These are phyloP conservation scores for Drosophila murphyi DNA, from an alignment of 1,140 invertebrate genomes.

Conservation along the genomic window DNA sequence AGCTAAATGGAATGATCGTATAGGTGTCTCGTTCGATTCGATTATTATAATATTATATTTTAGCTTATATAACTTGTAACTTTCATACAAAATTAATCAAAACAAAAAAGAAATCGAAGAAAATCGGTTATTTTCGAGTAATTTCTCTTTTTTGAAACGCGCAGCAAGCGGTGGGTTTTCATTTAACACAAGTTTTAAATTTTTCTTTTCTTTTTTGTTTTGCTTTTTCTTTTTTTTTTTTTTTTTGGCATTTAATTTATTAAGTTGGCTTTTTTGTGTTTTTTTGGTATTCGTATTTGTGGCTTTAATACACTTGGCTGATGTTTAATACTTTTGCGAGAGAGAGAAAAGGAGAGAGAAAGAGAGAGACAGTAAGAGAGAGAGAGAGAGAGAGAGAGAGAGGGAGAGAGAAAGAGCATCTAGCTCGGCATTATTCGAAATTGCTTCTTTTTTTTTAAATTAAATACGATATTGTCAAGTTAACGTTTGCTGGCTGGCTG, in stretches of 20 bases:
- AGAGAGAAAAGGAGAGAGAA: not conserved
- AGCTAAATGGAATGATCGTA: conserved; percentile 81
- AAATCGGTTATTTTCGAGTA: conserved; percentile 1
- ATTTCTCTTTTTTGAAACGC: conserved; percentile 57
- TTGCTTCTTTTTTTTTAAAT: conserved; percentile 16
- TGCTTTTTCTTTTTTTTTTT: not conserved
- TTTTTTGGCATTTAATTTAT: conserved; percentile 22
- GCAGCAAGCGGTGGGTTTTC: conserved; percentile 79
- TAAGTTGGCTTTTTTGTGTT: conserved; percentile 10
- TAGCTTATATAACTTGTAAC: conserved; percentile 1
- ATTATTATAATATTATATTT: conserved; percentile 20
- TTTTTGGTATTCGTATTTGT: conserved; percentile 41
- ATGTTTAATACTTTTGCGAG: conserved; percentile 68
- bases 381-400: not conserved
- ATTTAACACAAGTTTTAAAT: conserved; percentile 52
- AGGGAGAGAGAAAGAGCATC: conserved; percentile 25
- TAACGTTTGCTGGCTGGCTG: conserved; percentile 46
- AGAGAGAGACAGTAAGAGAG: no score
- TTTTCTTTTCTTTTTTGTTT: conserved; percentile 7
- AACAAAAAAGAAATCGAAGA: conserved; percentile 8
- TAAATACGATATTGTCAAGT: conserved; percentile 48
- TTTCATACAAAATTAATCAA: conserved; percentile 33
- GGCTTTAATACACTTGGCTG: conserved; percentile 74
- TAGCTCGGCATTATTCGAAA: conserved; percentile 32
- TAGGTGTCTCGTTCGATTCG: conserved; percentile 58